Conservation (phyloP, 2,888 invertebrate genomes). For the Macaria notata region DNA sequence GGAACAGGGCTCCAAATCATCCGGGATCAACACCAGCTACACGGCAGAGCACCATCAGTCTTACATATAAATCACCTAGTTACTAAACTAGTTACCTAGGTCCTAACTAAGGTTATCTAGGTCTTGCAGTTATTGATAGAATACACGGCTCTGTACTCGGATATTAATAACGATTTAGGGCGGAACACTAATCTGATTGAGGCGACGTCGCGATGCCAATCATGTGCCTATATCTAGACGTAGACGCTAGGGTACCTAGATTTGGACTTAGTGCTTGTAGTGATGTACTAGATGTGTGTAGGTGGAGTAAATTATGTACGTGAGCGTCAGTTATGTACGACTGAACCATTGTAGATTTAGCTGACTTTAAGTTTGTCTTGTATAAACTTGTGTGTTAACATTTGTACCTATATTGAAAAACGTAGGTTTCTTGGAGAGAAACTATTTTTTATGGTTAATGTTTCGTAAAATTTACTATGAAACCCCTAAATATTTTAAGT, state of each 20-base stretch:
- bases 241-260: not conserved
- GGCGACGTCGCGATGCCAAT: conserved; percentile 34
- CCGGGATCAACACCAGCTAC: no score
- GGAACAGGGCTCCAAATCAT: no score
- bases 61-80: no score
- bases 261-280: not conserved
- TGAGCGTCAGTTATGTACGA: not conserved
- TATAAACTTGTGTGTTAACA: not conserved
- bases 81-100: no score
- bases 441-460: no score
- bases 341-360: not conserved
- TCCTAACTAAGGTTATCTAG: no score
- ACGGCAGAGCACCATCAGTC: no score
- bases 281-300: not conserved
- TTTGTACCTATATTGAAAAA: no score
- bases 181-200: conserved; percentile 46
- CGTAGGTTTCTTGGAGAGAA: no score
- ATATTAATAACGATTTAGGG: conserved; percentile 40
- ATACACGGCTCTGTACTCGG: conserved; percentile 21
- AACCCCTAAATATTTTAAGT: no score
- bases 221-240: not conserved
- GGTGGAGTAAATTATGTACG: not conserved
- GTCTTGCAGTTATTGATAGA: conserved; percentile 10
- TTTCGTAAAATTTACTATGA: no score
- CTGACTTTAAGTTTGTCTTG: not conserved